These are phyloP conservation scores for Pandemis cinnamomeana DNA, from an alignment of 2,888 invertebrate species.

Conservation along the genomic window DNA sequence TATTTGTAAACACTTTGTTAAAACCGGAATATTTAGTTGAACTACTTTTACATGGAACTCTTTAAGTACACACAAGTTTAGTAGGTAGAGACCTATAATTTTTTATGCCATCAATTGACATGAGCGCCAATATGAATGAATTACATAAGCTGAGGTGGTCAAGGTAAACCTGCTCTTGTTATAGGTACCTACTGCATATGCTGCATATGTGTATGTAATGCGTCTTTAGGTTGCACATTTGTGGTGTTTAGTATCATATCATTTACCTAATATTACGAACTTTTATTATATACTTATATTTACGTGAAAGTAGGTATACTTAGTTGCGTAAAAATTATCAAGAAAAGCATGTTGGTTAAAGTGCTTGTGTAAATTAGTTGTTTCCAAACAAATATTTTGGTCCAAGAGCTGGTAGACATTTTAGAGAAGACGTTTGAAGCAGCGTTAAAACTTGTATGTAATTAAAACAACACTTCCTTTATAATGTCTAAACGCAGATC, in stretches of 20 bases:
- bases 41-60: conserved; percentile 1
- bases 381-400: too few species aligned
- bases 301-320: too few species aligned
- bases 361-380: too few species aligned
- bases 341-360: too few species aligned
- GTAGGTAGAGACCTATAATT: neutral
- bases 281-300: too few species aligned
- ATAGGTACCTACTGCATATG: conserved; percentile 53
- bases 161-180: conserved; percentile 70
- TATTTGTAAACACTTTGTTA: neutral
- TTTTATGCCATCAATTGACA: conserved; percentile 33
- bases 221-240: conserved; percentile 36
- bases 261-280: too few species aligned
- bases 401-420: too few species aligned
- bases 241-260: neutral
- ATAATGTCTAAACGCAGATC: too few species aligned
- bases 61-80: neutral
- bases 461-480: too few species aligned
- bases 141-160: conserved; percentile 68
- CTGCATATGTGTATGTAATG: conserved; percentile 27
- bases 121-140: conserved; percentile 63
- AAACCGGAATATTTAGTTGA: neutral
- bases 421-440: too few species aligned
- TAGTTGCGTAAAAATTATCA: too few species aligned
- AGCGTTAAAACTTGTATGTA: too few species aligned